Percentiles rank a stretch among this genome's conserved stretches.
These are phyloP conservation scores for Verasper variegatus DNA, from an alignment of 2,113 vertebrate species.

Conservation along the genomic window DNA sequence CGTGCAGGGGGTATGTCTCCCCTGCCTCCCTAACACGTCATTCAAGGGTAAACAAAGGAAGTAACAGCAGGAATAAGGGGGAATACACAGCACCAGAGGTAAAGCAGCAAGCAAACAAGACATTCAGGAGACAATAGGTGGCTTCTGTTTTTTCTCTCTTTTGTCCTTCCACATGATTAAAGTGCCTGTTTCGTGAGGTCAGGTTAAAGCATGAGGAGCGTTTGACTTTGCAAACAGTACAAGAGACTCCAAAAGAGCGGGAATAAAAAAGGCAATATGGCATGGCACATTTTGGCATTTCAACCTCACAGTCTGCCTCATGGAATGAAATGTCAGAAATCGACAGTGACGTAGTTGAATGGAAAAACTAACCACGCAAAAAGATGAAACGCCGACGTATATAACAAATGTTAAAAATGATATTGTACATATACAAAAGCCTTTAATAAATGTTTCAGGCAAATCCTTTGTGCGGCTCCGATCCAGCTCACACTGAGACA, in stretches of 20 bases:
- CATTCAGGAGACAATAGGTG: constrained; percentile 42
- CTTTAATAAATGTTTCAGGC: constrained; percentile 60
- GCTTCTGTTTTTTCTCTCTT: constrained; percentile 6
- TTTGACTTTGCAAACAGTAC: constrained; percentile 59
- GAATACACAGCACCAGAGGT: constrained; percentile 23
- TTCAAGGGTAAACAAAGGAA: constrained; percentile 41
- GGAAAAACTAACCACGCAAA: constrained; percentile 31
- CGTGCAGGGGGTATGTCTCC: constrained; percentile 25
- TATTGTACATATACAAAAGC: constrained; percentile 42
- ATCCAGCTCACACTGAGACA: constrained; percentile 30
- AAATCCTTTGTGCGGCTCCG: constrained; percentile 46
- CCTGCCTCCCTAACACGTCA: constrained; percentile 27
- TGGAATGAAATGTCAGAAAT: constrained; percentile 50
- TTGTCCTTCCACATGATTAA: constrained; percentile 62
- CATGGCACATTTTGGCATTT: constrained; percentile 80
- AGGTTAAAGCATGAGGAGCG: constrained; percentile 50
- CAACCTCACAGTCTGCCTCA: constrained; percentile 54
- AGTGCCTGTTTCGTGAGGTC: constrained; percentile 72
- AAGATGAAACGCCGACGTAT: constrained; percentile 49
- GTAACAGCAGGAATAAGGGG: constrained; percentile 24
- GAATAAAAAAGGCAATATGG: constrained; percentile 77
- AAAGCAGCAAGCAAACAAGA: constrained; percentile 56
- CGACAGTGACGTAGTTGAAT: constrained; percentile 14
- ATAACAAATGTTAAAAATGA: constrained; percentile 56
- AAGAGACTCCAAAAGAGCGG: constrained; percentile 53